Evolutionary conservation across 92 coral and sea anemone genomes (phyloP).

Genomic region (Porites cylindrica): DNA sequence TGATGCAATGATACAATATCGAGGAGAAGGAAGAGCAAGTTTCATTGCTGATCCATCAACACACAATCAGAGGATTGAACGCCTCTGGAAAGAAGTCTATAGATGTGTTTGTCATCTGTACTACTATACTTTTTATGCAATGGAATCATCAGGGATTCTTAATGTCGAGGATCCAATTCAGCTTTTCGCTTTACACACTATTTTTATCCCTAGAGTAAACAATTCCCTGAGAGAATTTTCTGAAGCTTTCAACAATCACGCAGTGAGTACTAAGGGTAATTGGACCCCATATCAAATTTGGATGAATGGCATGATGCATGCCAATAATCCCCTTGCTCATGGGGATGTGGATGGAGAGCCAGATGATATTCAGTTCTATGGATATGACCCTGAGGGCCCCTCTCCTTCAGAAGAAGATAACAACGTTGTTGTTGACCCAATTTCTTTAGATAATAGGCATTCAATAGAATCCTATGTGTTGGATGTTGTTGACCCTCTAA

Average conservation of each 20-base stretch:
- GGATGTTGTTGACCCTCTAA: slow-evolving; percentile 52
- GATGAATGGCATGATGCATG: slow-evolving; percentile 47
- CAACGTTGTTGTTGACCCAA: slow-evolving; percentile 42
- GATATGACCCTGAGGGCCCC: slow-evolving; percentile 65
- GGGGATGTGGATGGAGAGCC: slow-evolving; percentile 49
- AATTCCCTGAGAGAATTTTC: slow-evolving; percentile 47
- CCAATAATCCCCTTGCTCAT: slow-evolving; percentile 50
- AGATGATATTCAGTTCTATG: slow-evolving; percentile 50
- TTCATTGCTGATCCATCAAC: slow-evolving; percentile 61
- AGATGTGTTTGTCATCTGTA: slow-evolving; percentile 5
- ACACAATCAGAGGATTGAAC: background rate
- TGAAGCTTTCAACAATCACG: slow-evolving; percentile 43
- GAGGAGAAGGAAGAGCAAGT: background rate
- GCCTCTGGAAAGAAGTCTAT: slow-evolving; percentile 72
- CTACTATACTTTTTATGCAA: slow-evolving; percentile 52
- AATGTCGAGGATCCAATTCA: slow-evolving; percentile 76
- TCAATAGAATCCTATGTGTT: slow-evolving; percentile 18
- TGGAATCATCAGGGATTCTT: slow-evolving; percentile 57
- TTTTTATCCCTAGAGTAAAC: slow-evolving; percentile 66
- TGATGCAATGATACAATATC: slow-evolving; percentile 70
- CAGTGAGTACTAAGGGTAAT: slow-evolving; percentile 60
- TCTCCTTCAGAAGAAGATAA: slow-evolving; percentile 47
- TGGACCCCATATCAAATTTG: slow-evolving; percentile 61
- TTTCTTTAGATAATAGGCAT: slow-evolving; percentile 35
- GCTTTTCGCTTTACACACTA: slow-evolving; percentile 59